These are phyloP conservation scores for Entomyzon cyanotis DNA, from an alignment of 2,113 vertebrate species.

Conservation along the genomic window DNA sequence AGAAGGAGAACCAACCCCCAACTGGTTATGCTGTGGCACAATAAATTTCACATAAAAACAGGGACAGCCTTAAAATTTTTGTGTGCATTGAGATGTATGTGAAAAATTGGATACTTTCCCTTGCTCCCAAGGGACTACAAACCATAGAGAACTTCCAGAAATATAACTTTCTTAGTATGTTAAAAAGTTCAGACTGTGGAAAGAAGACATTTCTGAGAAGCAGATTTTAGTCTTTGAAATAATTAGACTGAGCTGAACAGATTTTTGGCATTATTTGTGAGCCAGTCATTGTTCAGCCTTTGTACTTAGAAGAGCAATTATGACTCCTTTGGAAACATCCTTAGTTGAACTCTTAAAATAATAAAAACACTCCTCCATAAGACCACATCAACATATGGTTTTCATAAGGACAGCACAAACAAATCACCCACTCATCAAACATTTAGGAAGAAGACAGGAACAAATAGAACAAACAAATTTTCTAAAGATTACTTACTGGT, in stretches of 20 bases:
- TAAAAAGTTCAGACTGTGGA: conserved; percentile 11
- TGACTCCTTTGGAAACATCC: conserved; percentile 63
- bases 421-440: conserved; percentile 66
- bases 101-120: background rate
- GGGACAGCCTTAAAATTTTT: background rate
- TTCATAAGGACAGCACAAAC: conserved; percentile 63
- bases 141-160: background rate
- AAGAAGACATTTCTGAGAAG: conserved; percentile 39
- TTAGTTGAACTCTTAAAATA: conserved; percentile 70
- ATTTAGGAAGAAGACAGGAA: conserved; percentile 58
- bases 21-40: background rate
- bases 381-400: conserved; percentile 64
- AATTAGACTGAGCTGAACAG: conserved; percentile 60
- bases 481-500: conserved; percentile 40
- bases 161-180: background rate
- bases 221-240: conserved; percentile 58
- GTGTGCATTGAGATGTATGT: fast-evolving
- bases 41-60: background rate
- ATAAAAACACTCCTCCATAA: conserved; percentile 66
- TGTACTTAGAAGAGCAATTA: conserved; percentile 67
- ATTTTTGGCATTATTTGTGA: conserved; percentile 63
- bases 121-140: background rate
- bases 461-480: conserved; percentile 55
- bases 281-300: conserved; percentile 65
- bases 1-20: background rate